phyloP scores from a whole-genome alignment of 2,113 vertebrate genomes.

The Tautogolabrus adspersus region DNA sequence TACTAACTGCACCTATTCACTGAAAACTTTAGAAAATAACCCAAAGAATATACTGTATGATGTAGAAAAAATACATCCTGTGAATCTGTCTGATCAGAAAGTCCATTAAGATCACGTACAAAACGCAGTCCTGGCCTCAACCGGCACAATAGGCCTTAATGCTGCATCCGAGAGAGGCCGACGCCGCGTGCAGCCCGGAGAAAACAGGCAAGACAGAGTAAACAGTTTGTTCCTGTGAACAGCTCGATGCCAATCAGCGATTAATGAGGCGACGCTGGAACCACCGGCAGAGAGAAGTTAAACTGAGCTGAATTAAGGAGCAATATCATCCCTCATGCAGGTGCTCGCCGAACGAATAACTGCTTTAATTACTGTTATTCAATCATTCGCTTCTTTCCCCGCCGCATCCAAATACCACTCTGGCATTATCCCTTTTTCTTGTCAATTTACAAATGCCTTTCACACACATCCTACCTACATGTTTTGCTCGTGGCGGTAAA shows the following conservation, averaged over 20 bases:
- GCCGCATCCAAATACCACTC: conserved; percentile 86
- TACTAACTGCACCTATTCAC: not conserved
- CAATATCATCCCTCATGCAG: conserved; percentile 90
- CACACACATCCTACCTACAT: conserved; percentile 87
- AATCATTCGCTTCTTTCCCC: conserved; percentile 93
- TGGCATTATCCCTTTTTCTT: conserved; percentile 96
- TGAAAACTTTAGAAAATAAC: conserved; percentile 5
- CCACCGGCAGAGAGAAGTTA: conserved; percentile 86
- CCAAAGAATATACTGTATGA: not conserved
- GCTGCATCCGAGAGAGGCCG: conserved; percentile 55
- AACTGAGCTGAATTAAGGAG: conserved; percentile 88
- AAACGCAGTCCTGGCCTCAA: conserved; percentile 28
- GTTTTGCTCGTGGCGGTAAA: conserved; percentile 75
- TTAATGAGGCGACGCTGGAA: conserved; percentile 87
- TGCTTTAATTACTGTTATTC: conserved; percentile 99
- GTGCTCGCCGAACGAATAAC: conserved; percentile 99
- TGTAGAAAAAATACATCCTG: not conserved
- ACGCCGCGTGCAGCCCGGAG: conserved; percentile 69
- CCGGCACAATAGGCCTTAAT: conserved; percentile 76
- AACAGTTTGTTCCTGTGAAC: conserved; percentile 86
- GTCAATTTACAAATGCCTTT: conserved; percentile 93
- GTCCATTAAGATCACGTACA: conserved; percentile 37
- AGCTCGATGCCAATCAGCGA: conserved; percentile 87
- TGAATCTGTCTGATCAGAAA: conserved; percentile 23
- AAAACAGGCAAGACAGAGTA: conserved; percentile 82